These are phyloP conservation scores for Alexandromys fortis DNA, from an alignment of 2,113 vertebrate genomes.

Conservation along the genomic window DNA sequence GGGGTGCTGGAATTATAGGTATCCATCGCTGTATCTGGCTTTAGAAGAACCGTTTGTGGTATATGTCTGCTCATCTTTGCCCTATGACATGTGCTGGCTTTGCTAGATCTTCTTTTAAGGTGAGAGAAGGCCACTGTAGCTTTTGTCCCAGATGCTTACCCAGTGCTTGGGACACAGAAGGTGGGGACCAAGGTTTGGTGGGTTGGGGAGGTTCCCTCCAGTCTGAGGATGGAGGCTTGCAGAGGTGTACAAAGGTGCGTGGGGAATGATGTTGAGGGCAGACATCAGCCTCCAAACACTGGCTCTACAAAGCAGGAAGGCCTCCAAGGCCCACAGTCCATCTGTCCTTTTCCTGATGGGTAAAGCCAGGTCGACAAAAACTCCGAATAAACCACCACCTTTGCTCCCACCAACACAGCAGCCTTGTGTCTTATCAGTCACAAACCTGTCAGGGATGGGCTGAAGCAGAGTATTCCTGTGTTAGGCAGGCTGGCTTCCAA, in stretches of 20 bases:
- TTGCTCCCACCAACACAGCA: background rate
- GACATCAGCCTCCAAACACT: background rate
- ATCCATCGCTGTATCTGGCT: background rate
- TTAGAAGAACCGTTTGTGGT: conserved; percentile 38
- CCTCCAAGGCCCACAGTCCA: background rate
- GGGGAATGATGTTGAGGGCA: background rate
- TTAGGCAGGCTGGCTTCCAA: background rate
- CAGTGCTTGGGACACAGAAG: background rate
- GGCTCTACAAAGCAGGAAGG: background rate
- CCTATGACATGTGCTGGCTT: background rate
- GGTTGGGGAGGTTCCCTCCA: background rate
- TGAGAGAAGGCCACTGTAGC: background rate
- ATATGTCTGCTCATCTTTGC: conserved; percentile 18
- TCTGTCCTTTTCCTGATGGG: background rate
- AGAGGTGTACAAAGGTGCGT: background rate
- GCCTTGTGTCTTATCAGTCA: background rate
- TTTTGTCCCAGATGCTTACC: background rate
- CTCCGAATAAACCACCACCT: background rate
- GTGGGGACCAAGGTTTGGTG: background rate
- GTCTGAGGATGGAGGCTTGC: background rate
- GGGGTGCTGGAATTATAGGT: background rate
- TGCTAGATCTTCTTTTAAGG: background rate
- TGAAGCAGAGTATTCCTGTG: background rate
- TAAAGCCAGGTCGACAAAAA: background rate
- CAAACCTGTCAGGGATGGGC: background rate